These are phyloP conservation scores for Deilephila porcellus DNA, from an alignment of 2,888 invertebrate species.

Conservation along the genomic window DNA sequence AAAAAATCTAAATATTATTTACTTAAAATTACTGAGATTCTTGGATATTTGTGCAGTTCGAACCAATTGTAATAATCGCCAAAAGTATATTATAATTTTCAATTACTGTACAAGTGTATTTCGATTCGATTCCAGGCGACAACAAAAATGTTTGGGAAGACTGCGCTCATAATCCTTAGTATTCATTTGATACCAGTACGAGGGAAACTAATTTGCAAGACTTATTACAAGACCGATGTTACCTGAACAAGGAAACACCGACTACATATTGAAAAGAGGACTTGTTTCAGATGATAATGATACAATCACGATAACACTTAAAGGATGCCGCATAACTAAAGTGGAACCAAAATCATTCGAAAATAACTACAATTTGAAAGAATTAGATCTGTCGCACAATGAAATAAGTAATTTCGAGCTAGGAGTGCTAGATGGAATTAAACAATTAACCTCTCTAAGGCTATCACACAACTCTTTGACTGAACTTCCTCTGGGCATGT, in stretches of 20 bases:
- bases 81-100: background rate
- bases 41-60: too few relatives aligned
- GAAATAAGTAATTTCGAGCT: slow-evolving; percentile 45
- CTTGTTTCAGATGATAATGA: slow-evolving; percentile 53
- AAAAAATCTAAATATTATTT: too few relatives aligned
- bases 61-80: too few relatives aligned
- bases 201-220: slow-evolving; percentile 46
- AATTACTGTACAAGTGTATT: background rate
- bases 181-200: slow-evolving; percentile 34
- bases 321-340: slow-evolving; percentile 50
- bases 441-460: slow-evolving; percentile 43
- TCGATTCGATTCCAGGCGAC: background rate
- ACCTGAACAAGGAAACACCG: slow-evolving; percentile 43
- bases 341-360: slow-evolving; percentile 49
- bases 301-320: slow-evolving; percentile 49
- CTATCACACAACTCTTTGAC: slow-evolving; percentile 47
- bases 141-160: background rate
- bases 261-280: slow-evolving; percentile 51
- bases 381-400: slow-evolving; percentile 51
- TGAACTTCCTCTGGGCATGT: slow-evolving; percentile 45
- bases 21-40: too few relatives aligned
- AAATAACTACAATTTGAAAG: slow-evolving; percentile 41
- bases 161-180: background rate
- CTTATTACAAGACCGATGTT: slow-evolving; percentile 36
- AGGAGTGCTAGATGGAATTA: slow-evolving; percentile 46